A percentile compares a stretch with the other conserved stretches of the same genome.
phyloP scores from a whole-genome alignment of 2,113 vertebrate genomes.

The Platycercus adscitus region DNA sequence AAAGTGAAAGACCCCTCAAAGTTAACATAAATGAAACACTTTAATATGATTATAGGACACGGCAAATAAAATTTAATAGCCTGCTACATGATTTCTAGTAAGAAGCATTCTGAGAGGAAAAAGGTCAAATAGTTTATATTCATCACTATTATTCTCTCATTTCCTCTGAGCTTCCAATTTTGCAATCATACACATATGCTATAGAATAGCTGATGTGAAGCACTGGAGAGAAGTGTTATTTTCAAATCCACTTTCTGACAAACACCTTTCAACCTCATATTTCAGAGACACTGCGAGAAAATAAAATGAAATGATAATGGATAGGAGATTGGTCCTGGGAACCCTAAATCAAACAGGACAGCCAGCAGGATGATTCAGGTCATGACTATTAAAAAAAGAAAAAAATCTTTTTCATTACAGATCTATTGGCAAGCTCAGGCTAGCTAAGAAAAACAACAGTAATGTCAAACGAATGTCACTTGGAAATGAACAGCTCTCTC shows the following conservation, averaged over 20 bases:
- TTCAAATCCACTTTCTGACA: constrained; percentile 65
- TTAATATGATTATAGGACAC: constrained; percentile 56
- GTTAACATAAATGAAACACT: constrained; percentile 49
- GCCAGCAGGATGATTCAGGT: constrained; percentile 2
- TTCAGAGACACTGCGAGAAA: constrained; percentile 35
- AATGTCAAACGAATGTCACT: neutral
- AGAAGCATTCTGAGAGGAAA: constrained; percentile 34
- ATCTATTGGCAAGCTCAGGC: neutral
- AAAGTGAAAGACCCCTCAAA: constrained; percentile 45
- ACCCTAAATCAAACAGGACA: constrained; percentile 25
- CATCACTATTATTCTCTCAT: constrained; percentile 43
- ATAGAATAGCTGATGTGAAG: constrained; percentile 55
- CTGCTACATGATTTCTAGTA: constrained; percentile 39
- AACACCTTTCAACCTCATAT: constrained; percentile 60
- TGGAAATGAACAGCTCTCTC: neutral
- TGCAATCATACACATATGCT: constrained; percentile 18
- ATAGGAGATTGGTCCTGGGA: neutral
- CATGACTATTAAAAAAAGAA: neutral
- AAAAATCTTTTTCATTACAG: neutral
- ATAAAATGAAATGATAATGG: constrained; percentile 45
- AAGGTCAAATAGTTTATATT: constrained; percentile 67
- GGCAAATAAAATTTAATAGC: constrained; percentile 65
- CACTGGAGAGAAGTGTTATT: constrained; percentile 49
- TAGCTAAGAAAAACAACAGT: neutral
- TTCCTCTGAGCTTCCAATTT: constrained; percentile 61